Evolutionary conservation across 2,113 vertebrate species (phyloP), one percentile per base, ranked within the genome.

Genomic region (Quiscalus mexicanus): DNA sequence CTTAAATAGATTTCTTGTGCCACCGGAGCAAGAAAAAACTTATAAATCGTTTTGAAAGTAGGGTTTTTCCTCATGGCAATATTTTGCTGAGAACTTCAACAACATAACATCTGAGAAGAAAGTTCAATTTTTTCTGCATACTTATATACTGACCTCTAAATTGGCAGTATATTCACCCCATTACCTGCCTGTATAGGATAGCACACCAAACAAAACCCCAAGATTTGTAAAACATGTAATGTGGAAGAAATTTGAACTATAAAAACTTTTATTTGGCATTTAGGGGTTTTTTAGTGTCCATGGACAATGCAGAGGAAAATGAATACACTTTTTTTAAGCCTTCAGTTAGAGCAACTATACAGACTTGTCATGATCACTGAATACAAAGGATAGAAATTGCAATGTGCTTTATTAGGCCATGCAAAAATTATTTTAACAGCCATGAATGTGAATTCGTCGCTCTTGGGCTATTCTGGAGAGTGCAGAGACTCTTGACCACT

Each of bases 1-100:
- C 84, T 91, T 89, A 84, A 96, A 96, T 58, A 81, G 23, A 80
- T 75, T 90, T 58, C 20, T 85, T 78, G 13, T 75, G 15, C 33
- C 64, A 86, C 15, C 4, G 2, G 93, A 89, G 11, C 71, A 90
- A 68, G 76, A 84, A 69, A 7, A 89, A 90, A 68, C 22, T 50
- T 27, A 60, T 81, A 86, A 78, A 95, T 25, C 68, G 4, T 9
- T 91, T 73, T 83, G 59, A 86, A 88, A 84, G 22, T 6, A 52
- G 12, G 23, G 17, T 0, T 9, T 82, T 84, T n/a, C 44, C 49
- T 33, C 6, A 28, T 45, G 24, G 30, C 30, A 20, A 50, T 92
- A 44, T 90, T 93, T 88, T 75, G 13, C 8, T 65, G 25, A 71
- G 92, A 68, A 52, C 16, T 80, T 89, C 49, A 89, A 84, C 13